Percentiles rank a stretch among this genome's conserved stretches.
phyloP scores from a whole-genome alignment of 2,797 vertebrate species.

The Psittacula echo region DNA sequence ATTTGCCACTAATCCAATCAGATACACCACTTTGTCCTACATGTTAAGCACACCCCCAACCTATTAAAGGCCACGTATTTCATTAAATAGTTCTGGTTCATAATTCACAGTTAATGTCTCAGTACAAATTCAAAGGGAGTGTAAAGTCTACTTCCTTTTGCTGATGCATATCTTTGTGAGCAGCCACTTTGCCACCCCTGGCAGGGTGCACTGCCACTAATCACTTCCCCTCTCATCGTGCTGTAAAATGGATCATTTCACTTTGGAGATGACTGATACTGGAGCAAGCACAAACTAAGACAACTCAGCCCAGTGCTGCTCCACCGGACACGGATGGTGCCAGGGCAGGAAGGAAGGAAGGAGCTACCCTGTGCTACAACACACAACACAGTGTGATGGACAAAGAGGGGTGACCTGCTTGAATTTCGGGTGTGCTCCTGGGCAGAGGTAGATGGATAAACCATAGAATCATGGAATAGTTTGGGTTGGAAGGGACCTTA shows the following conservation, averaged over 20 bases:
- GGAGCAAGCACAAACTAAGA: neutral
- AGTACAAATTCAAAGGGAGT: neutral
- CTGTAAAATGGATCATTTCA: neutral
- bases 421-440: neutral
- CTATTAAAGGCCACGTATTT: slow-evolving; percentile 23
- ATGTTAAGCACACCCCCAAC: slow-evolving; percentile 8
- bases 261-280: neutral
- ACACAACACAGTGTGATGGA: fast-evolving
- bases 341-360: neutral
- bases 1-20: slow-evolving; percentile 61
- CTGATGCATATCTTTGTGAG: neutral
- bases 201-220: neutral
- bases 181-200: neutral
- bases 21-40: slow-evolving; percentile 33
- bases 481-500: neutral
- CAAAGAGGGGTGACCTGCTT: neutral
- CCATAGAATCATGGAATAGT: neutral
- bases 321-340: fast-evolving
- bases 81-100: slow-evolving; percentile 21
- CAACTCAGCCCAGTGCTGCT: neutral
- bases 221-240: neutral
- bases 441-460: neutral
- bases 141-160: neutral
- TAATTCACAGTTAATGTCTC: slow-evolving; percentile 21
- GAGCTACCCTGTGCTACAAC: neutral